A percentile compares a stretch with the other conserved stretches of the same genome.
phyloP scores from a whole-genome alignment of 2,888 invertebrate species.

The Fabriciana adippe region DNA sequence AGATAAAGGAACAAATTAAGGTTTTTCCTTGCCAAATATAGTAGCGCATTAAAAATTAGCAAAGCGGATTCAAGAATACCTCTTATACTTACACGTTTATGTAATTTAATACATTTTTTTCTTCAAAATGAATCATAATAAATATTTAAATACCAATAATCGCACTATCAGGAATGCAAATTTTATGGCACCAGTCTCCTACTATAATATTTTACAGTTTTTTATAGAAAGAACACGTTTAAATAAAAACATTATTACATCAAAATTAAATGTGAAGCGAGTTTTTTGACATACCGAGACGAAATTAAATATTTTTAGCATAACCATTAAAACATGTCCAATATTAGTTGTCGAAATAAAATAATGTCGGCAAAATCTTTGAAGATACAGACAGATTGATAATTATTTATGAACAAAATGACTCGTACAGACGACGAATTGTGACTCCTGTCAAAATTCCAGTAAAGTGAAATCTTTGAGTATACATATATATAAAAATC shows the following conservation, averaged over 20 bases:
- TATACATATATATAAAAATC: too few relatives aligned
- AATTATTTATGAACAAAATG: too few relatives aligned
- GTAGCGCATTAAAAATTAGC: slow-evolving; percentile 35
- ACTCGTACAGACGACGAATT: too few relatives aligned
- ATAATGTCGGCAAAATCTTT: slow-evolving; percentile 2
- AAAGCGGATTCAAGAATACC: slow-evolving; percentile 48
- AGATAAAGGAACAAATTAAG: not conserved
- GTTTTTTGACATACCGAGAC: slow-evolving; percentile 12
- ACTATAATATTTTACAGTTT: slow-evolving; percentile 5
- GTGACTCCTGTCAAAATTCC: too few relatives aligned
- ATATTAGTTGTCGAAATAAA: not conserved
- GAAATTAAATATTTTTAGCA: slow-evolving; percentile 18
- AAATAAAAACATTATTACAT: slow-evolving; percentile 11
- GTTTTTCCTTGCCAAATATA: slow-evolving; percentile 24
- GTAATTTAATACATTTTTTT: not conserved
- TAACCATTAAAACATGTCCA: slow-evolving; percentile 11
- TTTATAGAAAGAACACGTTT: slow-evolving; percentile 16
- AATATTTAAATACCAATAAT: not conserved
- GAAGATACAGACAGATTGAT: not conserved
- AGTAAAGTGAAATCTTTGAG: too few relatives aligned
- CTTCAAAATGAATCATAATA: not conserved
- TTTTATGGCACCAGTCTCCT: slow-evolving; percentile 6
- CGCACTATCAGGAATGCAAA: slow-evolving; percentile 13
- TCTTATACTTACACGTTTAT: not conserved
- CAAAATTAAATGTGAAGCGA: not conserved